phyloP scores from a whole-genome alignment of 2,113 vertebrate genomes.

The Arothron firmamentum region DNA sequence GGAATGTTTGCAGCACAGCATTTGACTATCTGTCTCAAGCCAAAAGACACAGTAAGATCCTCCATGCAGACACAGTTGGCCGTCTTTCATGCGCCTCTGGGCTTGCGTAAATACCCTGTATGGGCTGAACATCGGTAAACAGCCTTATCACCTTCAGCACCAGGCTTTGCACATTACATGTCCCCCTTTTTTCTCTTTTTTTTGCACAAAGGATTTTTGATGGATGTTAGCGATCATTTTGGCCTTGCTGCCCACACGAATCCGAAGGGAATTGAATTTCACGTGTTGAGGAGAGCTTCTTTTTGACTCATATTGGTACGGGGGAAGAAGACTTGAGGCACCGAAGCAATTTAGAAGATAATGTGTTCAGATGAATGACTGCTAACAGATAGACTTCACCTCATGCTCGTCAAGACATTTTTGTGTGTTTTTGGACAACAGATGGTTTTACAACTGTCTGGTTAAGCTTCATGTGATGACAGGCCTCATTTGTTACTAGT shows the following conservation, averaged over 20 bases:
- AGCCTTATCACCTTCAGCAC: constrained; percentile 60
- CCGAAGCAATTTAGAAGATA: neutral
- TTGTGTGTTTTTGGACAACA: neutral
- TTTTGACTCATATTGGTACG: constrained; percentile 3
- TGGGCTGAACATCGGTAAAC: constrained; percentile 58
- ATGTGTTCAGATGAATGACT: neutral
- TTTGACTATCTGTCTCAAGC: constrained; percentile 40
- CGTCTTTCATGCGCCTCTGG: constrained; percentile 54
- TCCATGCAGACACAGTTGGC: constrained; percentile 47
- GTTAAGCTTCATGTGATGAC: neutral
- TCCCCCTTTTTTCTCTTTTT: constrained; percentile 13
- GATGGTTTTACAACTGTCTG: neutral
- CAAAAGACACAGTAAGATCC: constrained; percentile 49
- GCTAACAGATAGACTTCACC: neutral
- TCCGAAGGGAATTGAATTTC: neutral
- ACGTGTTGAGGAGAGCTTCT: neutral
- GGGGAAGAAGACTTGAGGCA: neutral
- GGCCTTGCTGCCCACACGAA: constrained; percentile 15
- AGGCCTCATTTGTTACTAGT: neutral
- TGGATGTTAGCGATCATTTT: constrained; percentile 17
- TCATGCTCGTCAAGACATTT: too few species aligned
- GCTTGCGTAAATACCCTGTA: constrained; percentile 60
- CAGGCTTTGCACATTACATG: constrained; percentile 37
- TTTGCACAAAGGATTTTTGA: constrained; percentile 32
- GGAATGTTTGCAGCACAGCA: constrained; percentile 27